Percentiles rank a stretch among this genome's conserved stretches.
These are phyloP conservation scores for Prinia subflava DNA, from an alignment of 2,113 vertebrate species.

Conservation along the genomic window DNA sequence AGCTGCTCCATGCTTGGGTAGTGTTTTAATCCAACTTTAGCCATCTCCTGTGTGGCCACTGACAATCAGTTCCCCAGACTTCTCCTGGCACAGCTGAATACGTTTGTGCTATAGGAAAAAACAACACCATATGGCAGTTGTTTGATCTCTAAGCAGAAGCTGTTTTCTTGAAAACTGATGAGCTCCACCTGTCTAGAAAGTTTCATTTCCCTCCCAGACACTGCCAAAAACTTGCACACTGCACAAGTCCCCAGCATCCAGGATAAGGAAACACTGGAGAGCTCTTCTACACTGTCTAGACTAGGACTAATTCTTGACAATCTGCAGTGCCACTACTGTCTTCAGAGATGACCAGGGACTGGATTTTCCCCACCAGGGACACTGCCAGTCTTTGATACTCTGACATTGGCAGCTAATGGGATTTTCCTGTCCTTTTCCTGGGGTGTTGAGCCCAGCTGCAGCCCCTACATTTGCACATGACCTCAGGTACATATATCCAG, in stretches of 20 bases:
- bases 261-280: background rate
- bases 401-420: background rate
- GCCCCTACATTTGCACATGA: background rate
- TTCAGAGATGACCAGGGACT: background rate
- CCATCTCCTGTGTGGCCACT: background rate
- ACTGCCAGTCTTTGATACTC: background rate
- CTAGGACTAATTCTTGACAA: background rate
- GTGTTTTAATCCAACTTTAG: background rate
- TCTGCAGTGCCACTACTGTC: background rate
- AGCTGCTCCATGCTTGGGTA: background rate
- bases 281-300: background rate
- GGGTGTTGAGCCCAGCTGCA: background rate
- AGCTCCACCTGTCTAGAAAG: constrained; percentile 21
- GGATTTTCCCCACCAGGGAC: background rate
- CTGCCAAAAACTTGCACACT: background rate
- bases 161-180: background rate
- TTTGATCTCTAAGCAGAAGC: constrained; percentile 37
- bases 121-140: constrained; percentile 34
- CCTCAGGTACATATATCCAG: background rate
- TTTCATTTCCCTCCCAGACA: background rate
- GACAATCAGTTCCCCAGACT: background rate
- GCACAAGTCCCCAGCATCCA: background rate
- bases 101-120: constrained; percentile 41
- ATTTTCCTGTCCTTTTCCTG: background rate
- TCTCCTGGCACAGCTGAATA: constrained; percentile 15